A percentile compares a stretch with the other conserved stretches of the same genome.
Evolutionary conservation across 2,888 invertebrate genomes (phyloP).

Genomic region (Carterocephalus palaemon): DNA sequence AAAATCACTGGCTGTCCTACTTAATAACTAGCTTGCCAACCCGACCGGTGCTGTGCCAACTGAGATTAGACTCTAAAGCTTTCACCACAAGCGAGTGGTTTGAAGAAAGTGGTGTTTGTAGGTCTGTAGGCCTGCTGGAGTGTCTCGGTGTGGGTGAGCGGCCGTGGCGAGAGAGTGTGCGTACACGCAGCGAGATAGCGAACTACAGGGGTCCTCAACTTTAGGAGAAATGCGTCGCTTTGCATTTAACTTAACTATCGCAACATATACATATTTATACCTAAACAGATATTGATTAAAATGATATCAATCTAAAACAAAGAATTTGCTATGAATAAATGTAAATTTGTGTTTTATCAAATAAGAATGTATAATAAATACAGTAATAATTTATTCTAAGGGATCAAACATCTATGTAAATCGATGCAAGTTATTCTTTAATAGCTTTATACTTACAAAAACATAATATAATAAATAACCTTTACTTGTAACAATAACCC

Average conservation of each 20-base stretch:
- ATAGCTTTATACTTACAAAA: background rate
- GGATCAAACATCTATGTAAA: too few relatives aligned
- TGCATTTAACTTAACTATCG: conserved; percentile 2
- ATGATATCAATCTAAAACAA: background rate
- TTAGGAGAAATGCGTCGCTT: conserved; percentile 68
- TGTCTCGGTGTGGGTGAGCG: conserved; percentile 50
- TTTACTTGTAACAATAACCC: too few relatives aligned
- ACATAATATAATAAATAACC: too few relatives aligned
- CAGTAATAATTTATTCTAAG: too few relatives aligned
- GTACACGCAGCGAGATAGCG: conserved; percentile 73
- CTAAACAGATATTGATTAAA: background rate
- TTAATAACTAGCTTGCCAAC: conserved; percentile 54
- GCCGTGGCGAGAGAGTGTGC: conserved; percentile 49
- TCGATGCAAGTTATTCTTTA: too few relatives aligned
- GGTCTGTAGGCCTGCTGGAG: conserved; percentile 71
- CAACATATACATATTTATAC: background rate
- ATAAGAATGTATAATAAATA: too few relatives aligned
- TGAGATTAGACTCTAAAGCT: conserved; percentile 41
- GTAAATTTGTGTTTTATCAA: too few relatives aligned
- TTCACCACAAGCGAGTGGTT: conserved; percentile 29
- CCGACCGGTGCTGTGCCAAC: conserved; percentile 28
- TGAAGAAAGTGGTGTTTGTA: conserved; percentile 64
- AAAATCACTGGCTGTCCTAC: conserved; percentile 67
- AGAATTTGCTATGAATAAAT: too few relatives aligned
- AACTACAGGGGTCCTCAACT: conserved; percentile 54